phyloP scores from a whole-genome alignment of 1,140 invertebrate species.

The Thaumatotibia leucotreta region DNA sequence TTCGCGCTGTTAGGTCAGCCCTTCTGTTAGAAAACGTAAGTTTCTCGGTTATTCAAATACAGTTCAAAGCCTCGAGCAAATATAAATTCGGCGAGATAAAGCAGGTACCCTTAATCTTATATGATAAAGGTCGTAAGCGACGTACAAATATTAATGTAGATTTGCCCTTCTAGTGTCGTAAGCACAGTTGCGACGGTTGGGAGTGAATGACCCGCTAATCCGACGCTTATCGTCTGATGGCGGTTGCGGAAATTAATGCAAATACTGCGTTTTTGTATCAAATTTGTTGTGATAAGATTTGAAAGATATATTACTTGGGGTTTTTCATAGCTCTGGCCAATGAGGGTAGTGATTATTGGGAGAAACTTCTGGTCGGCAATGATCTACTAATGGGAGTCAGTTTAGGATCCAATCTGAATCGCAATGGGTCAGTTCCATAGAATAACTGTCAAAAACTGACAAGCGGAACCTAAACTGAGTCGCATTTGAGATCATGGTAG shows the following conservation, averaged over 20 bases:
- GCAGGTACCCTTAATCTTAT: not conserved
- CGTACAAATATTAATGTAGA: not conserved
- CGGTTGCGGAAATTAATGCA: constrained; percentile 26
- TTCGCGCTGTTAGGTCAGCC: not conserved
- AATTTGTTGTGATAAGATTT: not conserved
- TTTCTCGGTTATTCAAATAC: not conserved
- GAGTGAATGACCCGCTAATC: constrained; percentile 35
- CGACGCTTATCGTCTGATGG: constrained; percentile 33
- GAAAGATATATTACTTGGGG: no score
- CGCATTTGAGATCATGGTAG: no score
- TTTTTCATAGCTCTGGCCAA: no score
- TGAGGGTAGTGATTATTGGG: no score
- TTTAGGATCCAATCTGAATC: no score
- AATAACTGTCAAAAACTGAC: no score
- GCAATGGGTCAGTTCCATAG: no score
- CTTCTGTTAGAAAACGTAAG: not conserved
- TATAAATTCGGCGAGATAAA: constrained; percentile 27
- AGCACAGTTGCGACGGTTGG: not conserved
- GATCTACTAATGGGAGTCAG: no score
- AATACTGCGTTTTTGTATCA: constrained; percentile 14
- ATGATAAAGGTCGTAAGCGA: not conserved
- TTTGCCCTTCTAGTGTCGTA: not conserved
- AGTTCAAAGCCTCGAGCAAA: constrained; percentile 22
- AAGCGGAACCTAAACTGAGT: no score
- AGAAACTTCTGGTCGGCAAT: no score